Percentiles rank a stretch among this genome's conserved stretches.
These are phyloP conservation scores for Protobothrops mucrosquamatus DNA, from an alignment of 2,113 vertebrate species.

Conservation along the genomic window DNA sequence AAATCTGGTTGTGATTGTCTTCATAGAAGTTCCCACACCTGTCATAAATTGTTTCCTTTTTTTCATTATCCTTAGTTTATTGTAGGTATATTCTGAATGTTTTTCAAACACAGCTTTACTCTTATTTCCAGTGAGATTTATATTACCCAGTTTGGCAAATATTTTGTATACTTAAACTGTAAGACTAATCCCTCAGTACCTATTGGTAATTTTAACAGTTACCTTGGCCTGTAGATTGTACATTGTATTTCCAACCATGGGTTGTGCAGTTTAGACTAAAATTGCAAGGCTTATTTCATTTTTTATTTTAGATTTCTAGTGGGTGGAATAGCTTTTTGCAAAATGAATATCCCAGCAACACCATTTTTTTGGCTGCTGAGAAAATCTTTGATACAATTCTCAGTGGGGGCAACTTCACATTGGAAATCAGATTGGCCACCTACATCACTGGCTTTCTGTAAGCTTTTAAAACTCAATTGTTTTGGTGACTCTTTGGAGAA, in stretches of 20 bases:
- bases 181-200: not conserved
- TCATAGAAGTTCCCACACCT: not conserved
- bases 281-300: not conserved
- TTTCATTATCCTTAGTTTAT: not conserved
- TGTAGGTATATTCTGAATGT: not conserved
- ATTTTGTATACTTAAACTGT: not conserved
- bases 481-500: not conserved
- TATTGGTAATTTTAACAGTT: not conserved
- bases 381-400: not conserved
- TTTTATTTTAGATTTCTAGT: not conserved
- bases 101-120: not conserved
- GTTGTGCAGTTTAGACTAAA: not conserved
- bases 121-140: not conserved
- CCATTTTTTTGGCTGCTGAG: not conserved
- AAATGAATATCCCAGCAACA: not conserved
- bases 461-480: not conserved
- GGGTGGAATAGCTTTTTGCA: not conserved
- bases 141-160: not conserved
- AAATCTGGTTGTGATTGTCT: not conserved
- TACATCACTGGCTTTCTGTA: not conserved
- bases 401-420: not conserved
- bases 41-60: not conserved
- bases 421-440: not conserved
- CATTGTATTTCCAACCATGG: not conserved
- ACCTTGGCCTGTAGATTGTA: not conserved